These are phyloP conservation scores for Tursiops truncatus DNA, from an alignment of 2,113 vertebrate genomes.

Conservation along the genomic window DNA sequence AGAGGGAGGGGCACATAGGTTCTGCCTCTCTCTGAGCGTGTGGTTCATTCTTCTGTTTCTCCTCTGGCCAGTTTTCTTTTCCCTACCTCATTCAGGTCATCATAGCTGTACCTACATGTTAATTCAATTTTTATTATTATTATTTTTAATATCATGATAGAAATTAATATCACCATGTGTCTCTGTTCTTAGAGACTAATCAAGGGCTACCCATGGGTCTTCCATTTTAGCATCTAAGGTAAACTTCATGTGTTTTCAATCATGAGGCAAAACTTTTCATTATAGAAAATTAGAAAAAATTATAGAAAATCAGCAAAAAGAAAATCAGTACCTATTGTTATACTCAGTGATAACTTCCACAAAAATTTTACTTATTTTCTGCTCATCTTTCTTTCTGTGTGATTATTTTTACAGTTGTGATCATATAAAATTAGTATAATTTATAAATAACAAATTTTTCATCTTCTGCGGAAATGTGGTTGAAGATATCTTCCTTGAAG, in stretches of 20 bases:
- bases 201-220: not conserved
- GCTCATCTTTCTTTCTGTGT: not conserved
- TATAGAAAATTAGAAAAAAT: not conserved
- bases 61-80: not conserved
- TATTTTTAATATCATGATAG: not conserved
- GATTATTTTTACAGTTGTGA: not conserved
- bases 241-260: not conserved
- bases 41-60: not conserved
- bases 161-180: not conserved
- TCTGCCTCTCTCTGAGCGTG: not conserved
- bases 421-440: not conserved
- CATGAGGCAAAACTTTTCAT: not conserved
- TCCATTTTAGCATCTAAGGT: not conserved
- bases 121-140: not conserved
- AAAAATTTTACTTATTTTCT: conserved; percentile 29
- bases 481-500: not conserved
- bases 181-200: not conserved
- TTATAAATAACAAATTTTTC: not conserved
- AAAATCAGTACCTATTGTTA: not conserved
- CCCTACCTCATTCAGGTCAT: not conserved
- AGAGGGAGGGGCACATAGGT: not conserved
- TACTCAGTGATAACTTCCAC: not conserved
- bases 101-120: not conserved
- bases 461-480: not conserved
- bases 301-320: not conserved